A percentile compares a stretch with the other conserved stretches of the same genome.
phyloP scores from a whole-genome alignment of 2,113 vertebrate genomes.

The Thomomys bottae region DNA sequence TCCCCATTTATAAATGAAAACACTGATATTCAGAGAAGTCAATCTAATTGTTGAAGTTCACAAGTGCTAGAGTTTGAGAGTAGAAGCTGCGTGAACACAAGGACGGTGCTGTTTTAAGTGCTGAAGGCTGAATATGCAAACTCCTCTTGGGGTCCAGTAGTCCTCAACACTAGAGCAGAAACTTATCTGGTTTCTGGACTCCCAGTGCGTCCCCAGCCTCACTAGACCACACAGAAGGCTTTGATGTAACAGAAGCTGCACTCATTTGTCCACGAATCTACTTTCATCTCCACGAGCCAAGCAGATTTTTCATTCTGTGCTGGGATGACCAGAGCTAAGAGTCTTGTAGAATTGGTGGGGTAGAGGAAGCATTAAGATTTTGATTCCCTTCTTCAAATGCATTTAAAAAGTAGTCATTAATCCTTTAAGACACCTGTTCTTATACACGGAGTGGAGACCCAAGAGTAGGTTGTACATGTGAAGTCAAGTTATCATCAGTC shows the following conservation, averaged over 20 bases:
- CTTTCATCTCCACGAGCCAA: not conserved
- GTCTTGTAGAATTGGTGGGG: not conserved
- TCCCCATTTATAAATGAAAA: conserved; percentile 31
- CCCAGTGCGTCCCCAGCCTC: not conserved
- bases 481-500: not conserved
- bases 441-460: not conserved
- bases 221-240: conserved; percentile 55
- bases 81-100: not conserved
- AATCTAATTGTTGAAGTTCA: not conserved
- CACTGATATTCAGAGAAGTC: not conserved
- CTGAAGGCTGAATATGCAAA: not conserved
- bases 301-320: conserved; percentile 1
- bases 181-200: not conserved
- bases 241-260: not conserved
- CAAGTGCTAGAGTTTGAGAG: not conserved
- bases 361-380: not conserved
- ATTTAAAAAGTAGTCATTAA: not conserved
- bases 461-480: not conserved
- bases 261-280: not conserved
- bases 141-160: not conserved
- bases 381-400: not conserved
- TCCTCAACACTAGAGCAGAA: conserved; percentile 2
- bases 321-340: not conserved
- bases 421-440: not conserved
- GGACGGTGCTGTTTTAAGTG: not conserved